Evolutionary conservation across 2,113 vertebrate species (phyloP), one percentile per base, ranked within the genome.

Genomic region (Clupea harengus): DNA sequence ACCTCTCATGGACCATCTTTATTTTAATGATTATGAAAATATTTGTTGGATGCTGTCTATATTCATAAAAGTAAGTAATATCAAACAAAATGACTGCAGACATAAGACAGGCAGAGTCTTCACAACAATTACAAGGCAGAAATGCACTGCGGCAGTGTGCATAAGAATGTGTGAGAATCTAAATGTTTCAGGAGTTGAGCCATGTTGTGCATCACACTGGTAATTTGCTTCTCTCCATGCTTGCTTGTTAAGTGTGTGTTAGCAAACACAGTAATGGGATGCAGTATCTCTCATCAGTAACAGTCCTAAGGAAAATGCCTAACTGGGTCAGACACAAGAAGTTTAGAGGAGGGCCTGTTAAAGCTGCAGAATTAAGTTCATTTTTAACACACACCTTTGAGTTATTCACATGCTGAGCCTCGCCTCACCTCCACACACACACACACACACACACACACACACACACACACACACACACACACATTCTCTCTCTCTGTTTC

Each of bases 251-350:
- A 15, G 32, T 32, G 5, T 39, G 28, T 78, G 64, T 78, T 28
- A 11, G 72, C 72, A 78, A 67, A 67, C 9, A n/a, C 52, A 25
- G 57, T n/a, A n/a, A n/a, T 64, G n/a, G 25, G 25, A 25, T 25
- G 64, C 22, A 1, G 20, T 10, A 7, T 54, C 39, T 78, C 39
- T n/a, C n/a, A 81, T 82, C 83, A 80, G 46, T 60, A 22, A 28
- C 17, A 46, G 18, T 17, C 13, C 46, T 78, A 49, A 11, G 81
- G 81, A 60, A 83, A 28, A 81, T n/a, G 47, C 9, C 32, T 47
- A 85, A 83, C 32, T 83, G 75, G 72, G 87, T 81, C 67, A 86
- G 82, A 81, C 49, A 60, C 46, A 81, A 50, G 39, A 78, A 83
- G 84, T 78, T 86, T 47, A 64, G n/a, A 49, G 81, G 52, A 28